Conservation (phyloP, 2,113 vertebrate species). For the Cnemophilus loriae region DNA sequence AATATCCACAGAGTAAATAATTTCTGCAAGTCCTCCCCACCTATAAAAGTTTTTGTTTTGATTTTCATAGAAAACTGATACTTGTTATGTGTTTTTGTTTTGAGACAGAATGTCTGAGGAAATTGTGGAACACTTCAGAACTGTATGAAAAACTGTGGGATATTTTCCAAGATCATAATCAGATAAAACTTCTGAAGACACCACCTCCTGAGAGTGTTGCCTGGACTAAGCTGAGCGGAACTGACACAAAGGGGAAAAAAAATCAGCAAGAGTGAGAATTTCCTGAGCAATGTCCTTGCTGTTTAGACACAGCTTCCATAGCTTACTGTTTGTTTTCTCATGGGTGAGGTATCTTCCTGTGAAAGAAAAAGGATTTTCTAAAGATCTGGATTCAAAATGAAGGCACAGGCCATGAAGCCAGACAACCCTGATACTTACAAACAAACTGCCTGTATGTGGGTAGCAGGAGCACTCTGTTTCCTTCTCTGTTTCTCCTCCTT, state of each 20-base stretch:
- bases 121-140: not conserved
- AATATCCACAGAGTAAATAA: not conserved
- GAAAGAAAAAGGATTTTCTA: not conserved
- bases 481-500: not conserved
- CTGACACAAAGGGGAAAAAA: not conserved
- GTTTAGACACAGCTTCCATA: not conserved
- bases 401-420: not conserved
- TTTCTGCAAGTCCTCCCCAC: rapidly evolving
- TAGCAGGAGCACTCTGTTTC: not conserved
- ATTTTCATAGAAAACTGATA: not conserved
- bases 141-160: not conserved
- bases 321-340: not conserved
- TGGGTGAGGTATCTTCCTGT: not conserved
- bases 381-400: not conserved
- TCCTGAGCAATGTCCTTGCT: not conserved
- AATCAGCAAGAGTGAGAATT: not conserved
- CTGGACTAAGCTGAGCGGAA: not conserved
- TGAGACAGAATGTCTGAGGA: not conserved
- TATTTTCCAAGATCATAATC: not conserved
- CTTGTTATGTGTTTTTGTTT: not conserved
- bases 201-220: not conserved
- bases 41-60: not conserved
- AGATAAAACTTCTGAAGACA: not conserved
- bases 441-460: not conserved
- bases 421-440: rapidly evolving